Evolutionary conservation across 2,888 invertebrate genomes (phyloP), one percentile per base, ranked within the genome.

Genomic region (Phlogophora meticulosa): DNA sequence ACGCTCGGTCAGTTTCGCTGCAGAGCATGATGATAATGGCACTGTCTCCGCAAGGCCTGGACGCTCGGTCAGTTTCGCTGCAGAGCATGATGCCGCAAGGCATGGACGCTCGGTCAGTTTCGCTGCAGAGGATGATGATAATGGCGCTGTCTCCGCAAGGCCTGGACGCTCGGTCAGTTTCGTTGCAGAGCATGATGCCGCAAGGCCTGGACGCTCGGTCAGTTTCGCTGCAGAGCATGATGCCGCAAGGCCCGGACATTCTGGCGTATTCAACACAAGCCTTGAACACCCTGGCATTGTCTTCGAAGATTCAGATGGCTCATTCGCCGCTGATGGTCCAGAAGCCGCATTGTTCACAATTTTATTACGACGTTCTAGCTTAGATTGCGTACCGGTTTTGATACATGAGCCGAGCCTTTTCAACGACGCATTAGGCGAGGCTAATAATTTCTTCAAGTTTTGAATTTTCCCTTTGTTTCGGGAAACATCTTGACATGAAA

Each of bases 381-480:
- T 55, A 38, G 42, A 9, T 20, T 20, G 20, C 36, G 56, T 38
- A 15, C 4, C 4, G 34, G 10, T 40, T 42, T 20, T 36, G 7
- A 7, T 20, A 20, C 11, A 20, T 28, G 28, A 28, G n/a, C 22
- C 7, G 1, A 45, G 17, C 5, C 51, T 60, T 34, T 61, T 64
- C 36, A 49, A 40, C 11, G 55, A 67, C 7, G 11, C 2, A 4
- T 4, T 42, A 24, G 34, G 20, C 11, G 36, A 24, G 10, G 43
- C 13, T 22, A 20, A n/a, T 36, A 45, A 0, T 49, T 15, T 32
- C 49, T 10, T 1, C 13, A 7, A 17, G 11, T 40, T 40, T 11
- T 53, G 45, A 24, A 43, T 9, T 38, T 48, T 64, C 7, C 64
- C 43, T 55, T 32, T 49, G 34, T 32, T 22, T 4, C 43, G 42